Percentiles rank a stretch among this genome's conserved stretches.
These are phyloP conservation scores for Thymelicus acteon DNA, from an alignment of 2,888 invertebrate species.

Conservation along the genomic window DNA sequence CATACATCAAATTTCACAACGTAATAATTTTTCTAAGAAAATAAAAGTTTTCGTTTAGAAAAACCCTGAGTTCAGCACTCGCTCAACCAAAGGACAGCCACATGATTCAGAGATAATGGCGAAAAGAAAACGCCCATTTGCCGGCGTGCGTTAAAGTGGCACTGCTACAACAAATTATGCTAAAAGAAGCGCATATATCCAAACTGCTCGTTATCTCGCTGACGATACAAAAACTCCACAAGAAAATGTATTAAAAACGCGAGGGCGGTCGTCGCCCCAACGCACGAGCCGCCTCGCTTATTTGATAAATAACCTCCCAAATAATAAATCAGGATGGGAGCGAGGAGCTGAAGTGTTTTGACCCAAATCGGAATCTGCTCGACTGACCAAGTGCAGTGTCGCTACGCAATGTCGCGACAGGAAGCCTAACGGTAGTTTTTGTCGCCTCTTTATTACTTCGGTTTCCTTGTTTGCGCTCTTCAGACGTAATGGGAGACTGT, in stretches of 20 bases:
- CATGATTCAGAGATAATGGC: conserved; percentile 49
- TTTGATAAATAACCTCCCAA: conserved; percentile 71
- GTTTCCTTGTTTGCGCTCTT: conserved; percentile 63
- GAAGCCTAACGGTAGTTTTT: conserved; percentile 65
- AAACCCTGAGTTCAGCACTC: conserved; percentile 41
- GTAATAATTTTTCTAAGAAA: conserved; percentile 15
- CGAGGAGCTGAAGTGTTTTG: conserved; percentile 45
- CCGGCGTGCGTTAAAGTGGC: conserved; percentile 51
- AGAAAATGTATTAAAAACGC: conserved; percentile 64
- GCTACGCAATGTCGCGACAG: conserved; percentile 51
- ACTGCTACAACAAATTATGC: conserved; percentile 58
- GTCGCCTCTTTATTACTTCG: conserved; percentile 63
- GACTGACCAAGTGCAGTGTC: conserved; percentile 59
- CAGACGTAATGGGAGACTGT: conserved; percentile 39
- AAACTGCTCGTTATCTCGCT: conserved; percentile 66
- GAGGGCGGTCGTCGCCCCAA: conserved; percentile 48
- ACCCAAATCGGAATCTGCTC: conserved; percentile 49
- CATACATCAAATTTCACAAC: conserved; percentile 17
- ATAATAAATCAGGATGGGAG: conserved; percentile 64
- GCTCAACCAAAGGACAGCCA: conserved; percentile 35
- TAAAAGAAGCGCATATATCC: conserved; percentile 57
- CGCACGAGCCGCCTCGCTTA: conserved; percentile 56
- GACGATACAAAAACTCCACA: conserved; percentile 63
- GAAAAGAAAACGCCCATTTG: conserved; percentile 50
- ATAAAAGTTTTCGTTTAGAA: conserved; percentile 23